A percentile compares a stretch with the other conserved stretches of the same genome.
phyloP scores from a whole-genome alignment of 2,888 invertebrate species.

The Disparrhopalites patrizii region DNA sequence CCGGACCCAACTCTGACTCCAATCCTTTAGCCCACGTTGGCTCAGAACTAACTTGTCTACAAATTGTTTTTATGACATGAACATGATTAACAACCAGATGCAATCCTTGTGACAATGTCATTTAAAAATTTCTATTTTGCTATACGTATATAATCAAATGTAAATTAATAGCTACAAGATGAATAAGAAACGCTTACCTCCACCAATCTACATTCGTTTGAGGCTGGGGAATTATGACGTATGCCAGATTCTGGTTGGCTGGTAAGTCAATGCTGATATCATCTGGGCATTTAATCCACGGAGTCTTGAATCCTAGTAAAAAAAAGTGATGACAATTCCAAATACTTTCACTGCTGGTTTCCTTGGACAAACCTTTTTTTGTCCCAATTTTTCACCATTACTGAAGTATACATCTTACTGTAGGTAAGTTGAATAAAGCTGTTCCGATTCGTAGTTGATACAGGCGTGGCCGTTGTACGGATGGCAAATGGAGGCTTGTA shows the following conservation, averaged over 20 bases:
- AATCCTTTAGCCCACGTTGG: conserved; percentile 57
- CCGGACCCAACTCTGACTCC: conserved; percentile 55
- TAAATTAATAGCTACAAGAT: conserved; percentile 35
- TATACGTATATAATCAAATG: too few relatives aligned
- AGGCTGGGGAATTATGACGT: conserved; percentile 56
- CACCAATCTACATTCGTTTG: conserved; percentile 57
- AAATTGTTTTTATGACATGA: too few relatives aligned
- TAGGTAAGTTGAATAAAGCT: conserved; percentile 48
- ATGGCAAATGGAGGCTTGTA: conserved; percentile 25
- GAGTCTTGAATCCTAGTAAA: conserved; percentile 55
- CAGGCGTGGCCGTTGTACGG: conserved; percentile 27
- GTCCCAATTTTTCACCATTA: neutral
- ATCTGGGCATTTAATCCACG: conserved; percentile 57
- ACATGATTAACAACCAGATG: too few relatives aligned
- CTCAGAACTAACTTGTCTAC: conserved; percentile 55
- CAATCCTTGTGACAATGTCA: too few relatives aligned
- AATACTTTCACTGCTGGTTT: neutral
- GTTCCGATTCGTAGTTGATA: conserved; percentile 34
- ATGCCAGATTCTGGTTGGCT: conserved; percentile 53
- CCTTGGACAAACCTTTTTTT: neutral
- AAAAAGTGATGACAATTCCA: too few relatives aligned
- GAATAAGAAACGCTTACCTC: conserved; percentile 41
- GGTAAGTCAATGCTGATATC: conserved; percentile 55
- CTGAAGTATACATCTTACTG: conserved; percentile 35
- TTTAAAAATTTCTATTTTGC: too few relatives aligned